These are phyloP conservation scores for Diachrysia chrysitis DNA, from an alignment of 2,888 invertebrate genomes.

Conservation along the genomic window DNA sequence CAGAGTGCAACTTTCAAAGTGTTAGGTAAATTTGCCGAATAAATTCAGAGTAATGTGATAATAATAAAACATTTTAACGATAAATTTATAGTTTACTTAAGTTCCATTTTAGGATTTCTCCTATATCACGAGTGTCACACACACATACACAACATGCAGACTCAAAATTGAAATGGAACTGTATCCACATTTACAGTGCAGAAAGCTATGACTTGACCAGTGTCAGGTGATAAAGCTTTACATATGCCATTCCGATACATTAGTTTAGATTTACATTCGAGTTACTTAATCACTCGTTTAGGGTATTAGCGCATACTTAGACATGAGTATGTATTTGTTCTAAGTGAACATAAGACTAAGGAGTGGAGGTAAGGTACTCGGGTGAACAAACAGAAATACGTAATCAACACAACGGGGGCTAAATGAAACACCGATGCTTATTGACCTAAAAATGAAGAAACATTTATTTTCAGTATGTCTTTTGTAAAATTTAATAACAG, in stretches of 20 bases:
- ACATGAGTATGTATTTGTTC: neutral
- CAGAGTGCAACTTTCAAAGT: no score
- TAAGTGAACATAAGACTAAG: slow-evolving; percentile 10
- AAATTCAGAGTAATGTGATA: no score
- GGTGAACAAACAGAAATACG: slow-evolving; percentile 27
- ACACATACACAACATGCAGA: slow-evolving; percentile 6
- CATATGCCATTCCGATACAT: neutral
- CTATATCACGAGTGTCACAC: slow-evolving; percentile 4
- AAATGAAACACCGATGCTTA: slow-evolving; percentile 89
- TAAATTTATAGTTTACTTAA: neutral
- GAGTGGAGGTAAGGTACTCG: slow-evolving; percentile 14
- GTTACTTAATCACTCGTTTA: neutral
- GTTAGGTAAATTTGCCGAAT: no score
- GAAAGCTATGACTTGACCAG: neutral
- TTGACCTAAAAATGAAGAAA: slow-evolving; percentile 93
- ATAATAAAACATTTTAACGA: slow-evolving; percentile 4
- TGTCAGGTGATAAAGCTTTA: neutral
- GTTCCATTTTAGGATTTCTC: neutral
- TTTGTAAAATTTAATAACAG: slow-evolving; percentile 90
- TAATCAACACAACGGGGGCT: slow-evolving; percentile 35
- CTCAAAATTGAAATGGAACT: slow-evolving; percentile 5
- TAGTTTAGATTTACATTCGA: neutral
- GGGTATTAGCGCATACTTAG: neutral
- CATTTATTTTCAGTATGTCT: slow-evolving; percentile 92
- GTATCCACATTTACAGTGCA: neutral